Percentiles rank a stretch among this genome's conserved stretches.
Evolutionary conservation across 1,140 invertebrate species (phyloP).

Genomic region (Grapholita molesta): DNA sequence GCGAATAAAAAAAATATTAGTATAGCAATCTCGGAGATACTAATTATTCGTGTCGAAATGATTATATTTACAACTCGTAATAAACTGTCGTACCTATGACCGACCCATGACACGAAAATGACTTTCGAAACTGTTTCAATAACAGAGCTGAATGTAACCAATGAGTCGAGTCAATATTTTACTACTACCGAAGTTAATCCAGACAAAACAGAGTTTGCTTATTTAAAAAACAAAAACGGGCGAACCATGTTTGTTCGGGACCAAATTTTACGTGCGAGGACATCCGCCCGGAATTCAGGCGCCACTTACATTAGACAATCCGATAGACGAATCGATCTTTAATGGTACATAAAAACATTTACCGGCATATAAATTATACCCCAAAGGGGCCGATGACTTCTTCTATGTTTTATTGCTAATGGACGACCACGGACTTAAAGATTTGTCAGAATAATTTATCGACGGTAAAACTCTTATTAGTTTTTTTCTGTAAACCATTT

Average conservation of each 20-base stretch:
- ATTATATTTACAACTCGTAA: too few species aligned
- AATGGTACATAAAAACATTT: slow-evolving; percentile 74
- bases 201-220: slow-evolving; percentile 54
- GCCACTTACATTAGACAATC: slow-evolving; percentile 67
- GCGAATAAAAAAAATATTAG: too few species aligned
- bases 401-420: slow-evolving; percentile 67
- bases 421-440: slow-evolving; percentile 50
- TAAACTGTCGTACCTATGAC: too few species aligned
- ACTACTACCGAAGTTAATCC: slow-evolving; percentile 46
- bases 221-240: slow-evolving; percentile 60
- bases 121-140: background rate
- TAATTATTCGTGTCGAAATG: too few species aligned
- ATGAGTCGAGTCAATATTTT: slow-evolving; percentile 53
- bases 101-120: background rate
- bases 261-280: slow-evolving; percentile 55
- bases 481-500: slow-evolving; percentile 11
- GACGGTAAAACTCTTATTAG: slow-evolving; percentile 27
- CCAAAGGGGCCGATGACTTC: slow-evolving; percentile 69
- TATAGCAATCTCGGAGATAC: too few species aligned
- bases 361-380: slow-evolving; percentile 71
- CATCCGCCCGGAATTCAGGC: slow-evolving; percentile 63
- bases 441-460: slow-evolving; percentile 60
- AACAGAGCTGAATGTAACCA: slow-evolving; percentile 16
- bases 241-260: slow-evolving; percentile 63
- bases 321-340: slow-evolving; percentile 68